These are phyloP conservation scores for Odontophorus gujanensis DNA, from an alignment of 2,113 vertebrate genomes.

Conservation along the genomic window DNA sequence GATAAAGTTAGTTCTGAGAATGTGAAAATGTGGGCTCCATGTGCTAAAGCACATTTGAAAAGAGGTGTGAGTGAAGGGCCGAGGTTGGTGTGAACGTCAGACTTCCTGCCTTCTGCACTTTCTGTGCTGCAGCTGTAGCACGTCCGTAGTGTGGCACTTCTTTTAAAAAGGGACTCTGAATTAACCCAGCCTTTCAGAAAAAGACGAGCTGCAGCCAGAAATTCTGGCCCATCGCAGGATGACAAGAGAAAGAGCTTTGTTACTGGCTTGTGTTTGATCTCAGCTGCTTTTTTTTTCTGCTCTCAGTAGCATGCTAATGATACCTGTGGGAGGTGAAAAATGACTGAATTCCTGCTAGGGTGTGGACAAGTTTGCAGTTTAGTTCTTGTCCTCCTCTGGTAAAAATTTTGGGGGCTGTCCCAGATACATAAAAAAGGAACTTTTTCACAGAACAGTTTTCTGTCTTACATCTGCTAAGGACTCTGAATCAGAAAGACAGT, in stretches of 20 bases:
- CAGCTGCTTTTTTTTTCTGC: slow-evolving; percentile 23
- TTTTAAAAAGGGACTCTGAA: slow-evolving; percentile 51
- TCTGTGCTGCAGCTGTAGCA: slow-evolving; percentile 62
- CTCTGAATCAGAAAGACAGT: slow-evolving; percentile 67
- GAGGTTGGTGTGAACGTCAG: slow-evolving; percentile 68
- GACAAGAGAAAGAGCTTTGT: slow-evolving; percentile 68
- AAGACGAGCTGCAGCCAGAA: slow-evolving; percentile 51
- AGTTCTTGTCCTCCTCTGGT: slow-evolving; percentile 57
- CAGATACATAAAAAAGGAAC: slow-evolving; percentile 53
- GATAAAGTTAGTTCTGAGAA: slow-evolving; percentile 52
- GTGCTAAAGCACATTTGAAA: slow-evolving; percentile 72
- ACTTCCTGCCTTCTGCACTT: slow-evolving; percentile 71
- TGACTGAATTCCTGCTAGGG: slow-evolving; percentile 65
- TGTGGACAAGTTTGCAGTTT: slow-evolving; percentile 41
- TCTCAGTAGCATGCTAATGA: slow-evolving; percentile 68
- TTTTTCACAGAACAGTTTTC: slow-evolving; percentile 58
- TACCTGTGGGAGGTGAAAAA: slow-evolving; percentile 72
- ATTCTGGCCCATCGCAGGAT: slow-evolving; percentile 35
- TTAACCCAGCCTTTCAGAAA: slow-evolving; percentile 34
- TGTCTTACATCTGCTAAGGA: slow-evolving; percentile 39
- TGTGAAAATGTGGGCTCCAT: slow-evolving; percentile 68
- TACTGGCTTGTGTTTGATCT: slow-evolving; percentile 66
- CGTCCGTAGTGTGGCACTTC: slow-evolving; percentile 46
- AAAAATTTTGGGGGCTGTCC: slow-evolving; percentile 63
- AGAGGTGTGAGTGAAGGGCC: slow-evolving; percentile 72